Evolutionary conservation across 2,113 vertebrate species (phyloP), one percentile per base, ranked within the genome.

Genomic region (Fregata magnificens): DNA sequence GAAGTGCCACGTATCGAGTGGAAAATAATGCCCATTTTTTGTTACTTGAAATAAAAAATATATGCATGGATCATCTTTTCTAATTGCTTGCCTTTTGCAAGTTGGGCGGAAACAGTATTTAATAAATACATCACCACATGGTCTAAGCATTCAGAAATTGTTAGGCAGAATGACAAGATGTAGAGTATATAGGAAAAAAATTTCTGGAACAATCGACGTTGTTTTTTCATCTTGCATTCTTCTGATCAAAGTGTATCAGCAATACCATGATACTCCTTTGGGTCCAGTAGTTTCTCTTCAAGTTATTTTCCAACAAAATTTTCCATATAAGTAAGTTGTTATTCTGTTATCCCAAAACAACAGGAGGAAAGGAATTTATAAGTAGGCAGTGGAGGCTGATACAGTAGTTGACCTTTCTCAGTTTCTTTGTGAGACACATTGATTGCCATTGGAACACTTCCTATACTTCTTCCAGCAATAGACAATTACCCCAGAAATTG

Each of bases 271-370:
- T 96, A 90, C 96, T 98, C 98, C 96, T 97, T 96, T 95, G 97
- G 97, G 92, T 97, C 81, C 93, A 95, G 80, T 93, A 94, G 86
- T 58, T 92, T 88, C 14, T 94, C 47, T 78, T 97, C 94, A 81
- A 94, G 97, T 95, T 97, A 97, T 96, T 98, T 98, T 98, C 98
- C 96, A 98, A 97, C 66, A 95, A 98, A 98, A 95, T 98, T 94
- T 95, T 98, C 90, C 67, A 59, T 96, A 97, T 98, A 97, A 98
- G 97, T 98, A 98, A 98, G 97, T 98, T 98, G 97, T 98, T 95
- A 95, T 70, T 94, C 91, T 82, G 50, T 92, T 95, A 86, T 91
- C 24, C 76, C 52, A 59, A 86, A 93, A 66, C n/a, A 90, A 65
- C 58, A 90, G 47, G 15, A 89, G 88, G 69, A 94, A 82, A 77